Evolutionary conservation across 2,888 invertebrate genomes (phyloP).

Genomic region (Margaritifera margaritifera): DNA sequence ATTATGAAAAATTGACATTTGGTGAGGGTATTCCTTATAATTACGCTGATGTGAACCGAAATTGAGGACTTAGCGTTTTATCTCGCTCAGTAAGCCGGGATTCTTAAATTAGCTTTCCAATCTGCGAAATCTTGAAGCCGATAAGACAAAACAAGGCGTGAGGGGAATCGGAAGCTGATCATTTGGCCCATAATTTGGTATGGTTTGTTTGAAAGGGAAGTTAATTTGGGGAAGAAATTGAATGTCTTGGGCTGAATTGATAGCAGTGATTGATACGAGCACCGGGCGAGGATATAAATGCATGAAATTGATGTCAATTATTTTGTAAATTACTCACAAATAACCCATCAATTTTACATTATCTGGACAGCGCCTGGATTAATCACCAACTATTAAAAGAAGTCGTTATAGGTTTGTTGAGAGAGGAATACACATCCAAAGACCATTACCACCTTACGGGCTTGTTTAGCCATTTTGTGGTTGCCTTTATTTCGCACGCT

Average conservation of each 20-base stretch:
- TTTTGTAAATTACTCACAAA: slow-evolving; percentile 47
- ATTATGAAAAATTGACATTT: too few relatives aligned
- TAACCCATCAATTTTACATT: slow-evolving; percentile 46
- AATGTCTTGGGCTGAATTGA: slow-evolving; percentile 38
- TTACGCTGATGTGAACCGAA: too few relatives aligned
- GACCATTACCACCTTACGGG: too few relatives aligned
- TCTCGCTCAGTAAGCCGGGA: slow-evolving; percentile 17
- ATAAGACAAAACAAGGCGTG: slow-evolving; percentile 37
- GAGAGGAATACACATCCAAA: too few relatives aligned
- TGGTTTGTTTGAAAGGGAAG: slow-evolving; percentile 36
- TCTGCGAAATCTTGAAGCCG: slow-evolving; percentile 24
- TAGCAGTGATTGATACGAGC: slow-evolving; percentile 42
- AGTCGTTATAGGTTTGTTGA: too few relatives aligned
- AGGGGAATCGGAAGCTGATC: slow-evolving; percentile 27
- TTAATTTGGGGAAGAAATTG: slow-evolving; percentile 44
- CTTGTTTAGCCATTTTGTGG: too few relatives aligned
- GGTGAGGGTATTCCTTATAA: too few relatives aligned
- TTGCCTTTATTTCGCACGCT: too few relatives aligned
- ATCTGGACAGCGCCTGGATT: slow-evolving; percentile 42
- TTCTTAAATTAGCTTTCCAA: slow-evolving; percentile 24
- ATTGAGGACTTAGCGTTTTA: slow-evolving; percentile 27
- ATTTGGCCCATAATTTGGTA: slow-evolving; percentile 37
- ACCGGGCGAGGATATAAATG: slow-evolving; percentile 45
- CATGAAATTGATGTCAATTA: slow-evolving; percentile 45
- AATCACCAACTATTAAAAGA: slow-evolving; percentile 33